Percentiles rank a stretch among this genome's conserved stretches.
phyloP scores from a whole-genome alignment of 1,140 invertebrate species.

The Heliconius melpomene region DNA sequence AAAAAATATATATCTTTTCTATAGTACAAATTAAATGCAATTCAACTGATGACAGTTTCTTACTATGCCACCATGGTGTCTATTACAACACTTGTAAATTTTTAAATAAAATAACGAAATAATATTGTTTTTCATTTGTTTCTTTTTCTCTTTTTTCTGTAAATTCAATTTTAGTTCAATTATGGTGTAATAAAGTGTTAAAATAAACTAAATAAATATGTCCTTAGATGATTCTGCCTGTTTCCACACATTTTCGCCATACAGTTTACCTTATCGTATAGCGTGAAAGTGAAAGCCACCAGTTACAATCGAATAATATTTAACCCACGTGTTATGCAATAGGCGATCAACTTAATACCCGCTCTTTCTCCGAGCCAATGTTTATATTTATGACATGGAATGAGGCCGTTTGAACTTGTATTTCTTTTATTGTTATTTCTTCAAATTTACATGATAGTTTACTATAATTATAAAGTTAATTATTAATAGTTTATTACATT shows the following conservation, averaged over 20 bases:
- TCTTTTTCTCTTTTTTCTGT: too few species aligned
- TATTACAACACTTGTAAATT: neutral
- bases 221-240: neutral
- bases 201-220: neutral
- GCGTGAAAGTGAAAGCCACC: constrained; percentile 67
- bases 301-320: constrained; percentile 71
- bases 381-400: constrained; percentile 24
- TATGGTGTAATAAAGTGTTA: too few species aligned
- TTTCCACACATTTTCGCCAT: constrained; percentile 33
- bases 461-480: neutral
- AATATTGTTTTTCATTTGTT: too few species aligned
- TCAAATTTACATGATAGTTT: neutral
- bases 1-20: too few species aligned
- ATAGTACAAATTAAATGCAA: too few species aligned
- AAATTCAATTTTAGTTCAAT: too few species aligned
- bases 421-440: constrained; percentile 1
- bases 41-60: too few species aligned
- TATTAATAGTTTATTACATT: neutral
- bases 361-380: constrained; percentile 37
- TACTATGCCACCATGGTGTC: too few species aligned
- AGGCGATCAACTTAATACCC: constrained; percentile 42
- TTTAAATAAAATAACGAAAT: neutral
- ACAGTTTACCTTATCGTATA: constrained; percentile 52
- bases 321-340: constrained; percentile 64
- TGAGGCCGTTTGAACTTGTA: constrained; percentile 24